These are phyloP conservation scores for Phataginus tetradactyla DNA, from an alignment of 2,797 vertebrate genomes.

Conservation along the genomic window DNA sequence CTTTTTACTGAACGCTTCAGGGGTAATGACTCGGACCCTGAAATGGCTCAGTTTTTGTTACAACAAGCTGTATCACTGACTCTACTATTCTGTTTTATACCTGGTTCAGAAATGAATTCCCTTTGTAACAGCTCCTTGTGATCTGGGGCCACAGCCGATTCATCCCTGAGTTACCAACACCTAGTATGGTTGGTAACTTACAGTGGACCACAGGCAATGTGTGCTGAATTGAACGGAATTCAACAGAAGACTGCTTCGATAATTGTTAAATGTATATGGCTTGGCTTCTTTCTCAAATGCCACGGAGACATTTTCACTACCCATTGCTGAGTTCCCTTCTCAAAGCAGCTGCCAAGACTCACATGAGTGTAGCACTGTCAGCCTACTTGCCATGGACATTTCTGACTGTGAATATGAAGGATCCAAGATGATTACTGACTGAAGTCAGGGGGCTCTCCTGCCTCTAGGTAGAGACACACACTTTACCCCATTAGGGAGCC, in stretches of 20 bases:
- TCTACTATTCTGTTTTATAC: slow-evolving; percentile 25
- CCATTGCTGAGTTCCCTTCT: background rate
- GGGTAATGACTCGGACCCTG: background rate
- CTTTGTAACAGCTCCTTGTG: background rate
- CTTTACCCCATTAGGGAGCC: background rate
- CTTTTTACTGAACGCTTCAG: background rate
- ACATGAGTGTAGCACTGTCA: background rate
- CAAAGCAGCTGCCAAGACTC: background rate
- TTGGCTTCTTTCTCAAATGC: slow-evolving; percentile 45
- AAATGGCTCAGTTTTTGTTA: background rate
- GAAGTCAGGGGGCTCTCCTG: background rate
- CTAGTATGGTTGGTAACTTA: background rate
- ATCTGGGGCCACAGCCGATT: background rate
- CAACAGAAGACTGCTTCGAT: slow-evolving; percentile 24
- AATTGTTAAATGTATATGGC: slow-evolving; percentile 41
- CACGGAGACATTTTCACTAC: background rate
- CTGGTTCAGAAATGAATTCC: background rate
- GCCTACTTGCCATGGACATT: background rate
- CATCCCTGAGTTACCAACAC: background rate
- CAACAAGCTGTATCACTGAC: background rate
- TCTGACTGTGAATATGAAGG: background rate
- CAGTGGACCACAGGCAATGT: background rate
- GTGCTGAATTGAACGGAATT: background rate
- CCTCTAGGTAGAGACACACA: background rate
- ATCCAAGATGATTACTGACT: background rate